These are phyloP conservation scores for Neolamprologus fasciatus DNA, from an alignment of 2,113 vertebrate species.

Conservation along the genomic window DNA sequence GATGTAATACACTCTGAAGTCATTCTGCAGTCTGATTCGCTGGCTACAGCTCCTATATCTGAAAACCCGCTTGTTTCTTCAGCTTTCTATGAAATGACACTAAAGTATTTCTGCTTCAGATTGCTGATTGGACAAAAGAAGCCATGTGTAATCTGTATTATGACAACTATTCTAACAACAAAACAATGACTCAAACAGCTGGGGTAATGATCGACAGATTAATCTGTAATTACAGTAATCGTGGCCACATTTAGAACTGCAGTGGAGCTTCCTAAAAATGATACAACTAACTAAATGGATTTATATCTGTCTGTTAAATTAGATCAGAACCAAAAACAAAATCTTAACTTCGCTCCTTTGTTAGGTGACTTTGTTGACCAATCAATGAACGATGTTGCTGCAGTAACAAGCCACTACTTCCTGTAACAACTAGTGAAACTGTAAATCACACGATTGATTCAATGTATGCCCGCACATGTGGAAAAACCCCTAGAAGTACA, in stretches of 20 bases:
- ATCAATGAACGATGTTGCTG: not conserved
- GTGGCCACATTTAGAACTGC: not conserved
- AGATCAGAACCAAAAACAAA: not conserved
- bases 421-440: not conserved
- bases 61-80: not conserved
- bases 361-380: not conserved
- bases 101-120: not conserved
- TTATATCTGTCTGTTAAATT: not conserved
- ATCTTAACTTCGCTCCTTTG: not conserved
- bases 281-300: not conserved
- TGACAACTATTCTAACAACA: not conserved
- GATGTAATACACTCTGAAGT: not conserved
- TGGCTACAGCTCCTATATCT: not conserved
- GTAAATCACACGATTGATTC: not conserved
- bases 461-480: not conserved
- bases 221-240: not conserved
- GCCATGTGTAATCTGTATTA: not conserved
- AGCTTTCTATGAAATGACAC: not conserved
- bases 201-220: not conserved
- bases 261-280: not conserved
- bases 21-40: not conserved
- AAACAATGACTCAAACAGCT: not conserved
- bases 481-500: not conserved
- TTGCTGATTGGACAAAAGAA: not conserved
- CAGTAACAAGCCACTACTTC: not conserved